Conservation (phyloP, 2,888 invertebrate genomes). For the Rhagonycha lutea region DNA sequence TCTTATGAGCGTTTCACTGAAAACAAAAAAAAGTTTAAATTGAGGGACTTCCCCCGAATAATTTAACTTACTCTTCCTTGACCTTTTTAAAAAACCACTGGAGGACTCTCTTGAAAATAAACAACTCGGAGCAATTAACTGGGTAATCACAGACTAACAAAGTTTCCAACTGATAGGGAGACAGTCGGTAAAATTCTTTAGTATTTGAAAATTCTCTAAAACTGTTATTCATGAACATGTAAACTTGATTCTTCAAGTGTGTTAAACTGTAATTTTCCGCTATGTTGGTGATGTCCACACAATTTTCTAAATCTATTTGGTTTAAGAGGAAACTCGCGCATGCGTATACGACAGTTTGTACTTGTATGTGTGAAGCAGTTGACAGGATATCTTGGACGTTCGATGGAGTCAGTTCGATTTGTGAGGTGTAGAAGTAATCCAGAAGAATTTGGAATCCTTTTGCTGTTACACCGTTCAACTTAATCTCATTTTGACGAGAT, state of each 20-base stretch:
- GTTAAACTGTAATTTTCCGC: slow-evolving; percentile 70
- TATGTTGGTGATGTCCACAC: slow-evolving; percentile 71
- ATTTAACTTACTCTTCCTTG: slow-evolving; percentile 44
- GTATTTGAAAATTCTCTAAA: slow-evolving; percentile 64
- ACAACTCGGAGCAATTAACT: slow-evolving; percentile 68
- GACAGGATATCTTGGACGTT: slow-evolving; percentile 72
- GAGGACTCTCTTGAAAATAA: slow-evolving; percentile 63
- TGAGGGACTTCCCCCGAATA: background rate
- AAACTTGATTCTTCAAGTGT: slow-evolving; percentile 63
- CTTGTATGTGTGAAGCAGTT: slow-evolving; percentile 69
- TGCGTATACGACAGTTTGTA: slow-evolving; percentile 67
- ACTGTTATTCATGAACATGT: slow-evolving; percentile 68
- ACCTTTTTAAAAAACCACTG: slow-evolving; percentile 62
- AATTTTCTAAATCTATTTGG: slow-evolving; percentile 72
- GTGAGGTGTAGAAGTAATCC: slow-evolving; percentile 72
- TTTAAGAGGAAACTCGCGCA: slow-evolving; percentile 68
- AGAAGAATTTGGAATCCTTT: slow-evolving; percentile 67
- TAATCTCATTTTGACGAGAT: slow-evolving; percentile 66
- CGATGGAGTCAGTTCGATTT: slow-evolving; percentile 63
- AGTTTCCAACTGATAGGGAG: slow-evolving; percentile 64
- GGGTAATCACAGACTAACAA: slow-evolving; percentile 69
- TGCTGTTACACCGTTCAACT: slow-evolving; percentile 68
- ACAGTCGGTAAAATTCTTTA: slow-evolving; percentile 64
- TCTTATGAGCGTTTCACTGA: slow-evolving; percentile 34
- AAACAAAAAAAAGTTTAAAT: slow-evolving; percentile 3